Base-by-base conservation (phyloP, 2,113 vertebrate genomes). In the Atherinomorus stipes region DNA sequence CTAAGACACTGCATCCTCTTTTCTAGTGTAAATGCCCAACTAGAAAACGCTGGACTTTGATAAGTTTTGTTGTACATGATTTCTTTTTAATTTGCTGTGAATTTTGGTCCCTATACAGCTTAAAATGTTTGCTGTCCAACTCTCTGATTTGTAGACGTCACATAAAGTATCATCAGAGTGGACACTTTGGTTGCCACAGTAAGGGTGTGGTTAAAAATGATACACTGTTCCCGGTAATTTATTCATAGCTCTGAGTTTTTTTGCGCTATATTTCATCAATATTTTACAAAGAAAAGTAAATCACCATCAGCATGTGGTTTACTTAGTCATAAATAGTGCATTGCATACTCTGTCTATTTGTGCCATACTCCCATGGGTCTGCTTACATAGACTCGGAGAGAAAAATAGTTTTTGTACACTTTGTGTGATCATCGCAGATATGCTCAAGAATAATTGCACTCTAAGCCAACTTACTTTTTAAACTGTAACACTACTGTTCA, bases 221-320 rank as follows among this genome's bases (percentile, higher is more conserved):
- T 74, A 52, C 67, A 69, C 26, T 28, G 64, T 72, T 85, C 54
- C 7, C 49, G 64, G 86, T 92, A 76, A 89, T 88, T 92, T 88
- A 91, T 92, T 93, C 78, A 90, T 85, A 84, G 74, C 81, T 66
- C 58, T 45, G 83, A 62, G 71, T 23, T 76, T 76, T 82, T 83
- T 85, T 72, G 53, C 74, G 75, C 67, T 81, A 72, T 82, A 78
- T 87, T 70, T 85, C 87, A 93, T 93, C 21, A 40, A 92, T 91
- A 74, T 91, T 93, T 93, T 45, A 93, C 86, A 52, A 68, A 67
- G 62, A 80, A 83, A 74, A 86, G 74, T 87, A 83, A 90, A 90
- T 90, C 74, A 83, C 78, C 71, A 84, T 74, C 85, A 83, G 81
- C 56, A 47, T 81, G 84, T 21, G 63, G 74, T 86, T 90, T 81